These are phyloP conservation scores for Tapera naevia DNA, from an alignment of 2,797 vertebrate species.

Conservation along the genomic window DNA sequence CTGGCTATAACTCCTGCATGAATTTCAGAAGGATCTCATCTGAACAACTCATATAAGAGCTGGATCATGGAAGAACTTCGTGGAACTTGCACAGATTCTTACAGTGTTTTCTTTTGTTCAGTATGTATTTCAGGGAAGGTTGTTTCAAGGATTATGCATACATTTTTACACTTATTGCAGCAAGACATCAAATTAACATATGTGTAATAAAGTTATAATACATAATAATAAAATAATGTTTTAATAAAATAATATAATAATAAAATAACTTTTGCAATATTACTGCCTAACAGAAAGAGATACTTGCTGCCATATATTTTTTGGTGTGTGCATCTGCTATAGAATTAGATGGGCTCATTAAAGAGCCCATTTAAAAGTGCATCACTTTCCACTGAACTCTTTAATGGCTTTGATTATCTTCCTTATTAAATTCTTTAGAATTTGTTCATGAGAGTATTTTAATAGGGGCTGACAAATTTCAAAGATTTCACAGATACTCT, in stretches of 20 bases:
- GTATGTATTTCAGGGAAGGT: not conserved
- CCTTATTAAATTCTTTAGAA: not conserved
- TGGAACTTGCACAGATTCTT: not conserved
- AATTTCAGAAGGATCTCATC: not conserved
- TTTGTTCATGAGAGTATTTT: not conserved
- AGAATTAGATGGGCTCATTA: not conserved
- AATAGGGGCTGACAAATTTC: conserved; percentile 4
- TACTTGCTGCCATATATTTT: not conserved
- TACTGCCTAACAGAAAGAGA: not conserved
- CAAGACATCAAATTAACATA: not conserved
- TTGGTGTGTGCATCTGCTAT: not conserved
- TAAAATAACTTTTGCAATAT: not conserved
- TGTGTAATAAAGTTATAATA: no score
- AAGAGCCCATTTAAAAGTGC: not conserved
- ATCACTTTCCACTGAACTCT: not conserved
- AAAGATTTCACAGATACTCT: conserved; percentile 42
- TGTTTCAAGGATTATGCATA: not conserved
- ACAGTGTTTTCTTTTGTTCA: not conserved
- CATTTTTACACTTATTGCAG: not conserved
- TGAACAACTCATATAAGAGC: not conserved
- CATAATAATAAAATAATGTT: no score
- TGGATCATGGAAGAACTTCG: not conserved
- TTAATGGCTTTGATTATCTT: not conserved
- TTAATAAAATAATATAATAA: no score
- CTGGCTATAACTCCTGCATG: not conserved